Percentiles rank a stretch among this genome's conserved stretches.
phyloP scores from a whole-genome alignment of 2,888 invertebrate genomes.

The Pristionchus fissidentatus region DNA sequence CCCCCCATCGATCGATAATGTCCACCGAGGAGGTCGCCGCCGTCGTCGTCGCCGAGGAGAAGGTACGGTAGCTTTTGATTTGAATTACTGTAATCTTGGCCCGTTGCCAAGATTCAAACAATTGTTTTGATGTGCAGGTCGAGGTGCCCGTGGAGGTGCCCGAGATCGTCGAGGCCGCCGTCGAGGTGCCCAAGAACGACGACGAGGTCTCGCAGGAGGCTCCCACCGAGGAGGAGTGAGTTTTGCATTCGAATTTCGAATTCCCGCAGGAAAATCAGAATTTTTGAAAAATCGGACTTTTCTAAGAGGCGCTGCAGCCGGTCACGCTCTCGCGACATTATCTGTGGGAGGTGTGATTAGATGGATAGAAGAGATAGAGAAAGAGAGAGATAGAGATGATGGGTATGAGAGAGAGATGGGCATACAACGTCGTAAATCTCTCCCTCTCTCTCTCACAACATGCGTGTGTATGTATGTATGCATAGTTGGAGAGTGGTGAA shows the following conservation, averaged over 20 bases:
- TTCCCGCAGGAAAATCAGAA: background rate
- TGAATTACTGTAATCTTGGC: background rate
- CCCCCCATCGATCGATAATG: constrained; percentile 22
- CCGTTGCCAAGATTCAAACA: background rate
- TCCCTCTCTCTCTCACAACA: constrained; percentile 32
- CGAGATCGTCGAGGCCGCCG: background rate
- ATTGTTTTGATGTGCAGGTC: background rate
- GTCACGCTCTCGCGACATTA: background rate
- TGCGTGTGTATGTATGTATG: background rate
- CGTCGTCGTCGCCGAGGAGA: constrained; percentile 39
- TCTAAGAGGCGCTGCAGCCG: background rate
- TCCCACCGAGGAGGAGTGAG: constrained; percentile 20
- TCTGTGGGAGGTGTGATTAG: background rate
- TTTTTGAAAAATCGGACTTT: background rate
- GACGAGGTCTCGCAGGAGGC: constrained; percentile 39
- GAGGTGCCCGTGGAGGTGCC: background rate
- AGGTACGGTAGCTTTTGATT: constrained; percentile 22
- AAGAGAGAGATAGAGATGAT: background rate
- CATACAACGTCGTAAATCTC: background rate
- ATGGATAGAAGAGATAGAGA: background rate
- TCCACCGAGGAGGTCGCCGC: constrained; percentile 47
- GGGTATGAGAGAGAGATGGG: background rate
- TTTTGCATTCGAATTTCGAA: background rate
- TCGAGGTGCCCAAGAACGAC: background rate
- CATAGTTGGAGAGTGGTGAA: constrained; percentile 15